Conservation (phyloP, 2,113 vertebrate species). For the Amazona guildingii region DNA sequence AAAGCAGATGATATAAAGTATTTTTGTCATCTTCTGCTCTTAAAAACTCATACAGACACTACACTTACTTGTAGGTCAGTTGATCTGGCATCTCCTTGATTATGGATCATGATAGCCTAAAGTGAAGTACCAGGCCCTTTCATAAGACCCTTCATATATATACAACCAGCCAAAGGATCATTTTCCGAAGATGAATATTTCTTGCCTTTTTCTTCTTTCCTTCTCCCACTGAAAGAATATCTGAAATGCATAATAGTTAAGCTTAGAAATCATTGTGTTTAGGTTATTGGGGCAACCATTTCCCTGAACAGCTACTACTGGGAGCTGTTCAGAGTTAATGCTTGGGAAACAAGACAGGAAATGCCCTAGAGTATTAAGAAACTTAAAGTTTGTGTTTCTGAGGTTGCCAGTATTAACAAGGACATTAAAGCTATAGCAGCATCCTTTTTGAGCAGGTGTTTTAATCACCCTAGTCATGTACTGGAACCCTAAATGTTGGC, state of each 20-base stretch:
- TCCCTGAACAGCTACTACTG: neutral
- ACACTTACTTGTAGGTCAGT: neutral
- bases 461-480: neutral
- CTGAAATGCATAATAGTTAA: neutral
- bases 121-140: neutral
- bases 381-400: neutral
- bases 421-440: neutral
- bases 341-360: neutral
- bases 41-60: neutral
- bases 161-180: neutral
- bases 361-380: neutral
- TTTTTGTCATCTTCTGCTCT: neutral
- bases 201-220: neutral
- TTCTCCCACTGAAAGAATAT: neutral
- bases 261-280: neutral
- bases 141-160: neutral
- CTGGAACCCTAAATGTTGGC: neutral
- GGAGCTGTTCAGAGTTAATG: neutral
- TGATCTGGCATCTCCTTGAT: neutral
- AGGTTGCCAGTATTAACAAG: neutral
- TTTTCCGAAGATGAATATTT: neutral
- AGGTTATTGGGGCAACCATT: neutral
- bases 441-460: neutral
- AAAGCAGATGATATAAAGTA: neutral
- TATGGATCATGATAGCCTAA: neutral